These are phyloP conservation scores for Metridium senile DNA, from an alignment of 92 coral and sea anemone genomes.

Conservation along the genomic window DNA sequence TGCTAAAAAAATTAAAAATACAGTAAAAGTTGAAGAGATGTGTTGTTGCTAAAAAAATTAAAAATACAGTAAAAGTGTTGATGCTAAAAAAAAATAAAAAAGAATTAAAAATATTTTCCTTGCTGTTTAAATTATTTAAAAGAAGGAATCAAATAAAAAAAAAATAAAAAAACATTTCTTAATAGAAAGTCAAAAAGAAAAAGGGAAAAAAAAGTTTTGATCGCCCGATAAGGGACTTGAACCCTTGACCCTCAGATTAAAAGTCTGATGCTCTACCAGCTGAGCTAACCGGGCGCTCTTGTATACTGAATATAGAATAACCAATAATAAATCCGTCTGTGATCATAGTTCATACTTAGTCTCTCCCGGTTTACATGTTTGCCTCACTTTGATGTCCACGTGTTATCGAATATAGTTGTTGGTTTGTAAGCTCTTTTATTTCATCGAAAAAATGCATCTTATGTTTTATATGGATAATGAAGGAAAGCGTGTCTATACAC, in stretches of 20 bases:
- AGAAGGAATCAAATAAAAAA: background rate
- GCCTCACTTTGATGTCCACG: background rate
- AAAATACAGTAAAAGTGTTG: background rate
- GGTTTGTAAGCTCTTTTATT: background rate
- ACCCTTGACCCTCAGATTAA: constrained; percentile 99
- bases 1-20: too few relatives aligned
- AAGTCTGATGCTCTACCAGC: constrained; percentile 99
- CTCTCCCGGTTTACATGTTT: background rate
- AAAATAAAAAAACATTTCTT: background rate
- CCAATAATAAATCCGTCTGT: background rate
- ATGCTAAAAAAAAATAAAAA: constrained; percentile 10
- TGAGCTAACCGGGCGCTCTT: constrained; percentile 99
- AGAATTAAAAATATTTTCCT: background rate
- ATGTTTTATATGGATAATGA: constrained; percentile 79
- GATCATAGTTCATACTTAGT: background rate
- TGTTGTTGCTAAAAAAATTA: too few relatives aligned
- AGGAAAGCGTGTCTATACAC: constrained; percentile 87
- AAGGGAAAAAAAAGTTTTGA: constrained; percentile 24
- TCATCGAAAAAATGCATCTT: constrained; percentile 66
- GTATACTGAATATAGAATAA: background rate
- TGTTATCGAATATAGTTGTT: background rate
- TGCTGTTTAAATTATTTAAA: too few relatives aligned
- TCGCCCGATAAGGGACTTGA: constrained; percentile 99
- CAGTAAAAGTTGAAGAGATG: too few relatives aligned
- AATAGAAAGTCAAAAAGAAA: background rate